These are phyloP conservation scores for Lepus europaeus DNA, from an alignment of 2,113 vertebrate genomes.

Conservation along the genomic window DNA sequence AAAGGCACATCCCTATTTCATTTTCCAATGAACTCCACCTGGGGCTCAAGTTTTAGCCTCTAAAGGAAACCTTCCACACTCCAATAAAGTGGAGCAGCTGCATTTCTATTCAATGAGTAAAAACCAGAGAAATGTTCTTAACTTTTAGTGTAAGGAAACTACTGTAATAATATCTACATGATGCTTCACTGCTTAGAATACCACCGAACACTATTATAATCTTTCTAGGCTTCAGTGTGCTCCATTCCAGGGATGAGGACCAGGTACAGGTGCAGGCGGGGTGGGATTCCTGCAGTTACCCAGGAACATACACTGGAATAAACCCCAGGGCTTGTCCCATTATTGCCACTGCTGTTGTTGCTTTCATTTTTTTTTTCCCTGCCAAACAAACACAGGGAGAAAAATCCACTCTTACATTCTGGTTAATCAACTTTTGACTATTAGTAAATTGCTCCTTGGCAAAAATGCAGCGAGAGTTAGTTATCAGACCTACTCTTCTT, in stretches of 20 bases:
- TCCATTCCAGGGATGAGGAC: not conserved
- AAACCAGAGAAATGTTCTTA: not conserved
- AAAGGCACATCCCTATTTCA: not conserved
- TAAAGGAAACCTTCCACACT: not conserved
- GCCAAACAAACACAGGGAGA: not conserved
- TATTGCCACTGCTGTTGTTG: not conserved
- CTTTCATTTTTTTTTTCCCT: constrained; percentile 15
- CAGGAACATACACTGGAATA: not conserved
- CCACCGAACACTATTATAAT: not conserved
- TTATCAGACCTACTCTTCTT: too few relatives aligned
- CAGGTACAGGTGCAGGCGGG: not conserved
- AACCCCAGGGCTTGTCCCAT: not conserved
- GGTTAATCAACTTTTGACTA: not conserved
- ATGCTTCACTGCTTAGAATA: not conserved
- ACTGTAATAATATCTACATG: not conserved
- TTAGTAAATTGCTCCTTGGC: constrained; percentile 10
- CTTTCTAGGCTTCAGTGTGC: not conserved
- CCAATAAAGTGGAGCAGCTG: not conserved
- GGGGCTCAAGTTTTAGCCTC: not conserved
- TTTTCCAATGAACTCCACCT: not conserved
- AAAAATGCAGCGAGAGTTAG: constrained; percentile 36
- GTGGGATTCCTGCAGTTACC: not conserved
- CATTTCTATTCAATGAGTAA: not conserved
- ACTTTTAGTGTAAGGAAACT: not conserved
- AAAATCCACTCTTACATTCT: not conserved